Evolutionary conservation across 2,797 vertebrate genomes (phyloP).

Genomic region (Anabas testudineus): DNA sequence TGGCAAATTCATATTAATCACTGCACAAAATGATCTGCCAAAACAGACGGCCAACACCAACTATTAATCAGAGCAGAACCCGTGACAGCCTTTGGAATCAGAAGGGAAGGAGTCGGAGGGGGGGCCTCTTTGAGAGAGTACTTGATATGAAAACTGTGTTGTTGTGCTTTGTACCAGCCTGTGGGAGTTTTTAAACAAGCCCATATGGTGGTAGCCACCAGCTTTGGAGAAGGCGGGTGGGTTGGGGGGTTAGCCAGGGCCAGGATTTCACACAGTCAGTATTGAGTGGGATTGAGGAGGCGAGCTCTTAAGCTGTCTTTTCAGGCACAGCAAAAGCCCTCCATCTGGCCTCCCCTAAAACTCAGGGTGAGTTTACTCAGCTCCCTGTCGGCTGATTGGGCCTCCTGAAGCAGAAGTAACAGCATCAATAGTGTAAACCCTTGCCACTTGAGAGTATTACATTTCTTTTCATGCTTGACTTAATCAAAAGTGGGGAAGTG

Average conservation of each 20-base stretch:
- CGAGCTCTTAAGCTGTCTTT: slow-evolving; percentile 99
- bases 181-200: slow-evolving; percentile 88
- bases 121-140: slow-evolving; percentile 82
- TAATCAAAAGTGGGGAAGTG: slow-evolving; percentile 99
- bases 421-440: slow-evolving; percentile 99
- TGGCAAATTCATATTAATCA: slow-evolving; percentile 81
- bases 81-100: slow-evolving; percentile 82
- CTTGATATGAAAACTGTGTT: slow-evolving; percentile 89
- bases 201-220: slow-evolving; percentile 89
- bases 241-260: slow-evolving; percentile 88
- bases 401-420: slow-evolving; percentile 99
- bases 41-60: slow-evolving; percentile 81
- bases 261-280: slow-evolving; percentile 98
- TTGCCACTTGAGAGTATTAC: slow-evolving; percentile 99
- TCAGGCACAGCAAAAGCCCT: slow-evolving; percentile 97
- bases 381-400: slow-evolving; percentile 97
- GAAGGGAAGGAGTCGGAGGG: slow-evolving; percentile 78
- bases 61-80: slow-evolving; percentile 85
- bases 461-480: slow-evolving; percentile 99
- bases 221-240: slow-evolving; percentile 84
- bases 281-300: slow-evolving; percentile 99
- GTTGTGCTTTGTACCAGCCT: slow-evolving; percentile 87
- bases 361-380: slow-evolving; percentile 95
- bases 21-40: slow-evolving; percentile 79
- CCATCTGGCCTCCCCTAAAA: slow-evolving; percentile 99